phyloP scores from a whole-genome alignment of 2,113 vertebrate species.

The Crotophaga sulcirostris region DNA sequence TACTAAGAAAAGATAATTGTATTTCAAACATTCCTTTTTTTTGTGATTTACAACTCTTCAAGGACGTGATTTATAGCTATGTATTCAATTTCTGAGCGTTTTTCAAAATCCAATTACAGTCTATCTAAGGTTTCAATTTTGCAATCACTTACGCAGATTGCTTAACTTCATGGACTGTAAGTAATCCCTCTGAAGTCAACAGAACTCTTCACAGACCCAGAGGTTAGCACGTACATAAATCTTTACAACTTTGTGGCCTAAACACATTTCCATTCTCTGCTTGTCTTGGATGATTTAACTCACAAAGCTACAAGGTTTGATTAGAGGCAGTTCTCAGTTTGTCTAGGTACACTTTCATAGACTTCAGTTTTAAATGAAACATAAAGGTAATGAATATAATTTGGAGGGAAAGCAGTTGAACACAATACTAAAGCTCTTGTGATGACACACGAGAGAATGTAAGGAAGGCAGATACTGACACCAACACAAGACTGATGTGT shows the following conservation, averaged over 20 bases:
- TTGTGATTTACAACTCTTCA: not conserved
- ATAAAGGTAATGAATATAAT: not conserved
- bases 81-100: slow-evolving; percentile 29
- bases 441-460: not conserved
- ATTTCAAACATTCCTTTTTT: not conserved
- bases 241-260: not conserved
- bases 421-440: not conserved
- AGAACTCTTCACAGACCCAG: slow-evolving; percentile 12
- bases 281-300: not conserved
- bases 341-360: not conserved
- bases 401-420: not conserved
- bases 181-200: slow-evolving; percentile 36
- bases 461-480: not conserved
- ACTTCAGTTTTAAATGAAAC: not conserved
- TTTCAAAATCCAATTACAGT: slow-evolving; percentile 57
- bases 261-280: not conserved
- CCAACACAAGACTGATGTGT: not conserved
- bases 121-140: slow-evolving; percentile 45
- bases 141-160: slow-evolving; percentile 35
- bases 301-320: not conserved
- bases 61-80: slow-evolving; percentile 34
- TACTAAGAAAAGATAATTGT: not conserved
- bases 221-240: slow-evolving; percentile 6
- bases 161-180: slow-evolving; percentile 38
- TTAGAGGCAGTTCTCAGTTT: not conserved